Evolutionary conservation across 1,140 invertebrate genomes (phyloP).

Genomic region (Hylaeus anthracinus): DNA sequence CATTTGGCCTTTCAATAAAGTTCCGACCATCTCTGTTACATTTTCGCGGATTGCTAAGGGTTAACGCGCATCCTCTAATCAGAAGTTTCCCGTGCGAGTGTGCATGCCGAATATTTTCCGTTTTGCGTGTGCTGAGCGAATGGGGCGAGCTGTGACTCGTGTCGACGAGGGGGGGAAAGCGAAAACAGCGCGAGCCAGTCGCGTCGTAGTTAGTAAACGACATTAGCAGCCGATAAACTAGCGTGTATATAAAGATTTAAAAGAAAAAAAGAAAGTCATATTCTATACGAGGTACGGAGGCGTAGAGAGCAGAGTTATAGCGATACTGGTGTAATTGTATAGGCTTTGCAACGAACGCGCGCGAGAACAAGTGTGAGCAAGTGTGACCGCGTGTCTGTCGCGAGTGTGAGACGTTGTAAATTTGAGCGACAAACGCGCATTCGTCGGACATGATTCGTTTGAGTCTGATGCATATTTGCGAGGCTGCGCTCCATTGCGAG

Average conservation of each 20-base stretch:
- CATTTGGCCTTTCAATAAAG: no score
- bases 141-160: not conserved
- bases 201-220: constrained; percentile 52
- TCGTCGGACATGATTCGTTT: not conserved
- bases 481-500: not conserved
- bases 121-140: constrained; percentile 7
- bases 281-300: constrained; percentile 63
- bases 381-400: not conserved
- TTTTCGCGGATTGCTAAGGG: not conserved
- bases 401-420: constrained; percentile 22
- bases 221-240: constrained; percentile 56
- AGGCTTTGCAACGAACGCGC: constrained; percentile 57
- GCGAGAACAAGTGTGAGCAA: not conserved
- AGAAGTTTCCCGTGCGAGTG: constrained; percentile 30
- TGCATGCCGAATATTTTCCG: constrained; percentile 24
- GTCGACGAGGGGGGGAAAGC: constrained; percentile 29
- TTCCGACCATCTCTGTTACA: no score
- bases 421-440: constrained; percentile 3
- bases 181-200: constrained; percentile 40
- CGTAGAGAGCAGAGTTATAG: constrained; percentile 51
- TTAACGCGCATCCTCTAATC: constrained; percentile 16
- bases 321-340: constrained; percentile 49
- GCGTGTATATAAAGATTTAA: constrained; percentile 64
- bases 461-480: constrained; percentile 4
- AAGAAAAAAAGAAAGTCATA: constrained; percentile 72